Conservation (phyloP, 53 echinoderm and acorn worm species). For the Henricia sp. region DNA sequence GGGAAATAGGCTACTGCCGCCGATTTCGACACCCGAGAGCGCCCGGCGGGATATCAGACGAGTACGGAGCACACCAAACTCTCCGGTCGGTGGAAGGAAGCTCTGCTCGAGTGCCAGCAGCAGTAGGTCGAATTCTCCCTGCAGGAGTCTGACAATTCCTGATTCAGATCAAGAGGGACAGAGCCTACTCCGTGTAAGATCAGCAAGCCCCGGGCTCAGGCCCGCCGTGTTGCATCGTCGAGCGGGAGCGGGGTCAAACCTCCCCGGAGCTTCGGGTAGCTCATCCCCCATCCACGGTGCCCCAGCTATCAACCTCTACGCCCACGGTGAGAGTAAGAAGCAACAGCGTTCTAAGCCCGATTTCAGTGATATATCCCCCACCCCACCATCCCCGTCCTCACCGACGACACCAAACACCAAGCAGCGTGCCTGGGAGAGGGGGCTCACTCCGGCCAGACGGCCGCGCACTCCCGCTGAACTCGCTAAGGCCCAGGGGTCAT, state of each 20-base stretch:
- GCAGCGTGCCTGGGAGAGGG: slow-evolving; percentile 59
- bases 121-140: background rate
- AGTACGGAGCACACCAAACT: slow-evolving; percentile 49
- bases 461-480: slow-evolving; percentile 59
- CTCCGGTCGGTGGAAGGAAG: slow-evolving; percentile 17
- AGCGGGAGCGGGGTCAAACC: slow-evolving; percentile 18
- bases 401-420: too few species aligned
- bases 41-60: slow-evolving; percentile 21
- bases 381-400: too few species aligned
- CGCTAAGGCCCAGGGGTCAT: slow-evolving; percentile 44
- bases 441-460: slow-evolving; percentile 45
- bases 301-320: slow-evolving; percentile 12
- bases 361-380: slow-evolving; percentile 10
- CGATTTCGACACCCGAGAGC: slow-evolving; percentile 4
- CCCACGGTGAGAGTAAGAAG: slow-evolving; percentile 1
- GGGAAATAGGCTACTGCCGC: slow-evolving; percentile 19
- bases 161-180: slow-evolving; percentile 1
- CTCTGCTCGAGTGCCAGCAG: background rate
- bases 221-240: slow-evolving; percentile 19
- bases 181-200: slow-evolving; percentile 25
- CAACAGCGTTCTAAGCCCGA: slow-evolving; percentile 24
- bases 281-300: slow-evolving; percentile 2
- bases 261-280: slow-evolving; percentile 20
- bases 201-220: slow-evolving; percentile 44
- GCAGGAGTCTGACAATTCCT: background rate